Evolutionary conservation across 2,113 vertebrate species (phyloP).

Genomic region (Serilophus lunatus): DNA sequence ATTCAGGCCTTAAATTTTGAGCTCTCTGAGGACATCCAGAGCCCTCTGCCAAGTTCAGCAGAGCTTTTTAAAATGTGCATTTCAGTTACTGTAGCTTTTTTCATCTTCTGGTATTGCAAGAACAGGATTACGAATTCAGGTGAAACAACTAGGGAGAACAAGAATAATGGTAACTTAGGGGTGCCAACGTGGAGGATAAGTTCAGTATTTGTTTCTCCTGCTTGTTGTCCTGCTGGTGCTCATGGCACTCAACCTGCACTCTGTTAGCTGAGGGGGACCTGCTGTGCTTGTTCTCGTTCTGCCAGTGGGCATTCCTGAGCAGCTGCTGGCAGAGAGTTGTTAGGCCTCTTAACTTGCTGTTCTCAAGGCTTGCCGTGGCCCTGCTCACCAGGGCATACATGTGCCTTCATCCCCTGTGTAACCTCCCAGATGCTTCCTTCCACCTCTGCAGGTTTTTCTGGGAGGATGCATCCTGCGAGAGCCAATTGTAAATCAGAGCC

Average conservation of each 20-base stretch:
- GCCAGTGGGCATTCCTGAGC: background rate
- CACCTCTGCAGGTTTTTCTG: background rate
- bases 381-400: accelerated
- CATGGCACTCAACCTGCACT: background rate
- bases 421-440: background rate
- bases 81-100: background rate
- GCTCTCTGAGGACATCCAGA: background rate
- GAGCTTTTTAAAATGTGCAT: background rate
- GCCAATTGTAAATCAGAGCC: background rate
- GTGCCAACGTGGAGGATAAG: background rate
- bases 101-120: background rate
- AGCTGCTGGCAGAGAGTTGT: background rate
- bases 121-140: background rate
- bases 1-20: conserved; percentile 40
- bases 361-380: background rate
- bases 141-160: background rate
- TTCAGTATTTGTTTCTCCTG: background rate
- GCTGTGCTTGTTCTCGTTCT: background rate
- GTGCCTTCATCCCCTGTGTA: background rate
- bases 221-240: background rate
- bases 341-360: background rate
- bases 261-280: background rate
- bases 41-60: background rate
- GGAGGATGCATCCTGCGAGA: background rate
- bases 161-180: background rate